A percentile compares a stretch with the other conserved stretches of the same genome.
phyloP scores from a whole-genome alignment of 1,140 invertebrate genomes.

The Lepeophtheirus salmonis region DNA sequence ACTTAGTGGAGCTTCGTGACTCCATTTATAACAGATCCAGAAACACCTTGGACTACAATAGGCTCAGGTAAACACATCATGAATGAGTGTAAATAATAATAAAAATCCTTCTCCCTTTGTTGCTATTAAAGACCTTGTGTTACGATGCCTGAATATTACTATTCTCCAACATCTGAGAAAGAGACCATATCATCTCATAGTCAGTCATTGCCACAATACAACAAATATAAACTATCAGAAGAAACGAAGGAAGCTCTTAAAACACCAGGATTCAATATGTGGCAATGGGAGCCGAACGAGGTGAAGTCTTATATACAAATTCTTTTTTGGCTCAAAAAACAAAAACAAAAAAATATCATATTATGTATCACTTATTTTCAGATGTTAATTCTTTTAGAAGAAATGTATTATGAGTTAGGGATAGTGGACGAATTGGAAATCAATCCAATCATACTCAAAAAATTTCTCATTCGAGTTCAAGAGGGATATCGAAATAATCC shows the following conservation, averaged over 20 bases:
- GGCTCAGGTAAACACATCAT: slow-evolving; percentile 4
- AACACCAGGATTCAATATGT: slow-evolving; percentile 7
- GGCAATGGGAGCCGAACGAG: slow-evolving; percentile 13
- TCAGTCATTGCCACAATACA: not conserved
- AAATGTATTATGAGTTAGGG: slow-evolving; percentile 43
- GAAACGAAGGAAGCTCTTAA: slow-evolving; percentile 9
- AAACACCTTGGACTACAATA: slow-evolving; percentile 1
- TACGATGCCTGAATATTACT: not conserved
- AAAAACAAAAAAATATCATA: not conserved
- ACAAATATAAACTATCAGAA: not conserved
- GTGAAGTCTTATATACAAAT: no score
- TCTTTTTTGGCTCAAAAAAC: no score
- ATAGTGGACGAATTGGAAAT: slow-evolving; percentile 56
- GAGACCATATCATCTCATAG: not conserved
- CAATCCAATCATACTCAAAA: slow-evolving; percentile 44
- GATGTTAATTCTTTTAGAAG: slow-evolving; percentile 3
- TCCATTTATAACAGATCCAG: not conserved
- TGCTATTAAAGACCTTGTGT: not conserved
- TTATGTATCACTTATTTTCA: not conserved
- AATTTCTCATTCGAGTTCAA: slow-evolving; percentile 51
- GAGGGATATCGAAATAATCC: slow-evolving; percentile 76
- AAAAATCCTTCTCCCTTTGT: no score
- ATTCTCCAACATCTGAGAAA: not conserved
- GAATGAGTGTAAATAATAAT: no score
- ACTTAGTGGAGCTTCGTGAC: not conserved